These are phyloP conservation scores for Musca domestica DNA, from an alignment of 1,140 invertebrate genomes.

Conservation along the genomic window DNA sequence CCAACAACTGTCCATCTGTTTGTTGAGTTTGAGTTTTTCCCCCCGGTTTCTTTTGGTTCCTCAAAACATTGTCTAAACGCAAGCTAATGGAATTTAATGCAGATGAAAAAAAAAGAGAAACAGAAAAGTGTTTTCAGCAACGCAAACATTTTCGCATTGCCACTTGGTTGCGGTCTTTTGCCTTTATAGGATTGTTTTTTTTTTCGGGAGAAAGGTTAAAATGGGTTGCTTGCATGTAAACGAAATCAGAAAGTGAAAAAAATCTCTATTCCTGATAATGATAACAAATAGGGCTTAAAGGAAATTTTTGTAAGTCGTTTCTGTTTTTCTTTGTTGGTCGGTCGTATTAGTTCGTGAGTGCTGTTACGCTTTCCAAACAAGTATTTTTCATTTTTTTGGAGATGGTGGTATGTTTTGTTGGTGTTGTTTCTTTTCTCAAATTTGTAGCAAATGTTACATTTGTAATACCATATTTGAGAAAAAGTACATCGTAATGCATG, in stretches of 20 bases:
- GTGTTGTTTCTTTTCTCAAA: too few relatives aligned
- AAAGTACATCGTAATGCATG: too few relatives aligned
- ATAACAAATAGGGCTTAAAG: constrained; percentile 7
- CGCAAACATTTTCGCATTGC: too few relatives aligned
- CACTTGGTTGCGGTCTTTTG: background rate
- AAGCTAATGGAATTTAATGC: constrained; percentile 14
- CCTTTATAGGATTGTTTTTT: constrained; percentile 1
- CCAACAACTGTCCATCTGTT: background rate
- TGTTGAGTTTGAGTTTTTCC: background rate
- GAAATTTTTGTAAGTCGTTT: background rate
- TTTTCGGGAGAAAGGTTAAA: constrained; percentile 12
- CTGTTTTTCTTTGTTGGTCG: too few relatives aligned
- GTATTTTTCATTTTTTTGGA: too few relatives aligned
- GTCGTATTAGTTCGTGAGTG: too few relatives aligned
- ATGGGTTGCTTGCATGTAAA: constrained; percentile 12
- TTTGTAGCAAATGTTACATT: too few relatives aligned
- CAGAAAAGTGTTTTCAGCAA: too few relatives aligned
- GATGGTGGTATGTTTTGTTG: too few relatives aligned
- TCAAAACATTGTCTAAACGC: background rate
- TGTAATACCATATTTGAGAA: too few relatives aligned
- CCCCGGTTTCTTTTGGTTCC: background rate
- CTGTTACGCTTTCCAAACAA: too few relatives aligned
- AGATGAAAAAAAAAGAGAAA: background rate
- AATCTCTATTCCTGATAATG: constrained; percentile 2
- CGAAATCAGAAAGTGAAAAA: constrained; percentile 16